phyloP scores from a whole-genome alignment of 2,797 vertebrate genomes.

The Coccyzus lansbergi region DNA sequence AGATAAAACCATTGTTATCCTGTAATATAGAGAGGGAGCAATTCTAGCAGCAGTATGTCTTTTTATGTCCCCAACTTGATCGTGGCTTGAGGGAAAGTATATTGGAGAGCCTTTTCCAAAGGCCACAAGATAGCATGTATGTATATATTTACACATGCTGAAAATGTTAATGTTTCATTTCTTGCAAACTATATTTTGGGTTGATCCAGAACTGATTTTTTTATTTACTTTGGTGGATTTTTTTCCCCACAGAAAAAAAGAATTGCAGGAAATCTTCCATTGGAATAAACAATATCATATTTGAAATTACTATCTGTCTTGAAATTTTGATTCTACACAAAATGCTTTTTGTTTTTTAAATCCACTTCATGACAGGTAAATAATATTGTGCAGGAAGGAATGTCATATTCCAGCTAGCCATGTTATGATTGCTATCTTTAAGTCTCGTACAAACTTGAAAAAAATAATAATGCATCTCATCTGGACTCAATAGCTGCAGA shows the following conservation, averaged over 20 bases:
- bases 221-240: background rate
- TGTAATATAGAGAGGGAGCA: background rate
- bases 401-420: background rate
- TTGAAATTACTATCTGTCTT: background rate
- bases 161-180: background rate
- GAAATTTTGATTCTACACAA: background rate
- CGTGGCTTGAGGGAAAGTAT: background rate
- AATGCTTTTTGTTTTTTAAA: background rate
- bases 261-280: background rate
- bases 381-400: background rate
- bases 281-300: background rate
- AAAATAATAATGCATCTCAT: background rate
- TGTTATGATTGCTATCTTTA: background rate
- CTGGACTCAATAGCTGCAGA: background rate
- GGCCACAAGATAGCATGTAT: background rate
- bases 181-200: background rate
- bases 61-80: background rate
- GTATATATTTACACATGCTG: background rate
- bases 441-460: background rate
- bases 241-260: background rate
- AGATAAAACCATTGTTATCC: background rate
- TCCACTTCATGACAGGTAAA: background rate
- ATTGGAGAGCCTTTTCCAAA: background rate
- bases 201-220: background rate
- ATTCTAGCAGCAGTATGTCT: background rate